Base-by-base conservation (phyloP, 2,888 invertebrate genomes). In the Pocota personata region DNA sequence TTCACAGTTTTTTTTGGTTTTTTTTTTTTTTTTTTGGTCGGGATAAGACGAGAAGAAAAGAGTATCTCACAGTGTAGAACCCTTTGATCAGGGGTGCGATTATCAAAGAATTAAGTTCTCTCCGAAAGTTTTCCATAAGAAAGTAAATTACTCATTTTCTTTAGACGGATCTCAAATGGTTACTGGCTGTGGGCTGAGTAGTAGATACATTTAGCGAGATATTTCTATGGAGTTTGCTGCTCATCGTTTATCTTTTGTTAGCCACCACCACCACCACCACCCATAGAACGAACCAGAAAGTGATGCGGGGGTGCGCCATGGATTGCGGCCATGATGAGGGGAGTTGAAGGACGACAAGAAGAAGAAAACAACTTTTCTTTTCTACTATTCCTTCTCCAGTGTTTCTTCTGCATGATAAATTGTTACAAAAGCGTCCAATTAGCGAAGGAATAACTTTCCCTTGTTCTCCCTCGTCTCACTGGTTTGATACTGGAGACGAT, bases 341-440 rank as follows among this genome's bases (percentile, higher is more conserved):
- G 16, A 24, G 50, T 48, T 55, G 50, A 75, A 76, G 79, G 71
- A 75, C 69, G 73, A 62, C 60, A 40, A 5, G 48, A 40, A 48
- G 62, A 40, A 50, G 75, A 79, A 60, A 80, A 77, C 55, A 77
- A 62, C 58, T 82, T 82, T 82, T 80, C 37, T 84, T 86, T 76
- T 86, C 72, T 37, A 58, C 66, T 46, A 57, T 57, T 64, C 55
- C 48, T 55, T 57, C 60, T 52, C 14, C 19, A 58, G 64, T 72
- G 37, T 40, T 52, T 80, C 75, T 86, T 86, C 73, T 72, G 86
- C 86, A 86, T 86, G 86, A 86, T 86, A 86, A 86, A 86, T 86
- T 86, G 86, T 86, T 86, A 86, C 86, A 86, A 86, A 86, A 86
- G 86, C 86, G 62, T 86, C 86, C 86, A 86, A 86, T 86, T 86